phyloP scores from a whole-genome alignment of 2,888 invertebrate species.

The Nymphalis c-album region DNA sequence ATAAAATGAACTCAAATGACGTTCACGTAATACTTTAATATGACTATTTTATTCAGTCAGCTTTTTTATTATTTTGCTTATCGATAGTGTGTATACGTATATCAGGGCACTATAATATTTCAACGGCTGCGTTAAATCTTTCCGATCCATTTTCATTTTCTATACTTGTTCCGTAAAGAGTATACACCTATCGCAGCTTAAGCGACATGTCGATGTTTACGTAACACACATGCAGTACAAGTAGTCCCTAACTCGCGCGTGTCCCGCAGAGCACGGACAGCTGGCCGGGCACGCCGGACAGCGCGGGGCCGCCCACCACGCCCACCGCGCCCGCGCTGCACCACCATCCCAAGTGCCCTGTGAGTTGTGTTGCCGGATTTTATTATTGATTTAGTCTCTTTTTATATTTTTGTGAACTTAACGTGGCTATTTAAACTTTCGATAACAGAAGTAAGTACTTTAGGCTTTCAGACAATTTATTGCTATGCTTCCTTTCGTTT shows the following conservation, averaged over 20 bases:
- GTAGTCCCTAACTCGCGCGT: neutral
- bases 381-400: neutral
- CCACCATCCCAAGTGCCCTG: constrained; percentile 76
- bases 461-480: no score
- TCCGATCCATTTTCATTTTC: no score
- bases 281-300: constrained; percentile 79
- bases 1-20: neutral
- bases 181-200: no score
- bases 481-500: no score
- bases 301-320: constrained; percentile 74
- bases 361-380: constrained; percentile 46
- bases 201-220: no score
- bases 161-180: no score
- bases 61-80: neutral
- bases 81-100: neutral
- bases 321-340: constrained; percentile 59
- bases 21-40: neutral
- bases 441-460: no score
- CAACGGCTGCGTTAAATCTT: no score
- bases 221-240: neutral
- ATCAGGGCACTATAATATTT: no score
- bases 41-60: neutral
- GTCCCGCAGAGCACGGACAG: constrained; percentile 72
- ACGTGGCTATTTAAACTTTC: no score
- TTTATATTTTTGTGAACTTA: neutral